Evolutionary conservation across 1,140 invertebrate species (phyloP).

Genomic region (Drosophila santomea): DNA sequence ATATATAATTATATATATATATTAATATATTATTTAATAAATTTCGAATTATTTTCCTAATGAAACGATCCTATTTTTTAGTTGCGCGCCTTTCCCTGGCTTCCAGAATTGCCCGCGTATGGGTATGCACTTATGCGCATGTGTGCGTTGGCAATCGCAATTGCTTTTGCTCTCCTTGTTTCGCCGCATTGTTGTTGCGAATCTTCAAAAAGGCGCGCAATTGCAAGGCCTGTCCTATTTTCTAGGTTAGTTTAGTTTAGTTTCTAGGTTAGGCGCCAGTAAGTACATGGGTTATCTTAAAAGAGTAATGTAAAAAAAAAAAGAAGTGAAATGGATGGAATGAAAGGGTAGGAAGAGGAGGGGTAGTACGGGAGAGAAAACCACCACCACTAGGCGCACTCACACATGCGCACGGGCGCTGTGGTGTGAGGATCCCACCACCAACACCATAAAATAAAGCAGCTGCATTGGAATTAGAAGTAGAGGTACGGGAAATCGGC

Average conservation of each 20-base stretch:
- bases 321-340: neutral
- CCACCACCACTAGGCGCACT: conserved; percentile 47
- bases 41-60: conserved; percentile 3
- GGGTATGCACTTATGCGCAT: neutral
- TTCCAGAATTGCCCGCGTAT: conserved; percentile 21
- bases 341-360: no score
- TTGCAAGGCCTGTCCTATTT: conserved; percentile 35
- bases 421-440: conserved; percentile 58
- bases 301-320: neutral
- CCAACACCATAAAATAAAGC: conserved; percentile 57
- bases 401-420: conserved; percentile 1
- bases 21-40: neutral
- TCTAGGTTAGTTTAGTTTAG: conserved; percentile 74
- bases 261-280: conserved; percentile 53
- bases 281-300: conserved; percentile 34
- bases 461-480: conserved; percentile 71
- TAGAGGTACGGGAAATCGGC: conserved; percentile 14
- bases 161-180: conserved; percentile 43
- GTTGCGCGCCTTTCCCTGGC: conserved; percentile 66
- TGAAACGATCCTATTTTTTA: conserved; percentile 69
- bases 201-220: conserved; percentile 58
- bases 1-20: no score
- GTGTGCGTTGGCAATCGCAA: conserved; percentile 55
- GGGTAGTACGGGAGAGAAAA: conserved; percentile 16
- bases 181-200: conserved; percentile 18